Conservation (phyloP, 37 sponge, comb jelly and placozoan species). For the Mnemiopsis leidyi region DNA sequence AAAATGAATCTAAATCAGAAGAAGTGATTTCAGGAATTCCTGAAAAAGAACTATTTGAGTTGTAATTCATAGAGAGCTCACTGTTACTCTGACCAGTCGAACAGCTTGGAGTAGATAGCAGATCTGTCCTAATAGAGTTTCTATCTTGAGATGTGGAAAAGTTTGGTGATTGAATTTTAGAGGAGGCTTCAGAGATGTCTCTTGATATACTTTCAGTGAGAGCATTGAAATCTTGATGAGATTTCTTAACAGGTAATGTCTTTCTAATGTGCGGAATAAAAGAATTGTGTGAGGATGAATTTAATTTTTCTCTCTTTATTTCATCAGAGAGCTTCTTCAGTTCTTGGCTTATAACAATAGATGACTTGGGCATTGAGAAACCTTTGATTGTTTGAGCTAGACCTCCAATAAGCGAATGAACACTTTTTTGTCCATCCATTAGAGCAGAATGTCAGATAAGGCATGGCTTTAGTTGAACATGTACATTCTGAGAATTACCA, state of each 20-base stretch:
- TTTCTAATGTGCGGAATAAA: not conserved
- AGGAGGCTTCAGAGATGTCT: too few species aligned
- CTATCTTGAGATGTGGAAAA: too few species aligned
- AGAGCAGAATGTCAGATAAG: too few species aligned
- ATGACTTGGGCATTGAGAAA: not conserved
- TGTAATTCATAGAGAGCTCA: not conserved
- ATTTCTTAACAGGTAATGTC: not conserved
- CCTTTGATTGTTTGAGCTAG: not conserved
- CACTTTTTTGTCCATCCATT: not conserved
- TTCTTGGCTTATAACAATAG: not conserved
- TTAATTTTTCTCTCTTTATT: not conserved
- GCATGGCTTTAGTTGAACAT: too few species aligned
- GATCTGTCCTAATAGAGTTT: too few species aligned
- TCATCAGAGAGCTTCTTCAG: not conserved
- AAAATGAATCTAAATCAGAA: not conserved
- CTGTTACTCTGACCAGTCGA: not conserved
- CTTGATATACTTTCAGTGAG: not conserved
- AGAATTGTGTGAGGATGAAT: not conserved
- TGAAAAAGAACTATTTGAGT: not conserved
- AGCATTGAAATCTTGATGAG: not conserved
- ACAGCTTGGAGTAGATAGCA: not conserved
- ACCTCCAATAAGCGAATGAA: not conserved
- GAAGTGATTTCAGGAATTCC: not conserved
- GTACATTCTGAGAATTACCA: too few species aligned
- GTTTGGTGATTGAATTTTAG: too few species aligned